Conservation (phyloP, 2,797 vertebrate genomes). For the Protonibea diacanthus region DNA sequence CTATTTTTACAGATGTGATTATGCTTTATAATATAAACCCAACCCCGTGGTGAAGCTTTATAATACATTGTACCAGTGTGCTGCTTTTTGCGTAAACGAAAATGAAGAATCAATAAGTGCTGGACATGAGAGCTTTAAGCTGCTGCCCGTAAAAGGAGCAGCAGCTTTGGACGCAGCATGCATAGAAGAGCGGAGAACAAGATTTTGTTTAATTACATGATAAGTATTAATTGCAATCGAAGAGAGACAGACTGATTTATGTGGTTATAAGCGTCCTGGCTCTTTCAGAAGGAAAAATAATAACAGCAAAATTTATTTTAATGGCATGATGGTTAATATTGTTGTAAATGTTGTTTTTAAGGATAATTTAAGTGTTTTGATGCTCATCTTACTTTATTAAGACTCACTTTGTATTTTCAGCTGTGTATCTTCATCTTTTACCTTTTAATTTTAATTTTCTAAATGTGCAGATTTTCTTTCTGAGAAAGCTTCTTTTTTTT, state of each 20-base stretch:
- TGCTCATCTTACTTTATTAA: not conserved
- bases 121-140: not conserved
- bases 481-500: not conserved
- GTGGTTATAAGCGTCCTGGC: conserved; percentile 2
- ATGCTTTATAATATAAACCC: conserved; percentile 8
- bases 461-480: conserved; percentile 3
- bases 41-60: not conserved
- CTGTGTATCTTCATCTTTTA: not conserved
- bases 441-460: not conserved
- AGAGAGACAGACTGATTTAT: conserved; percentile 20
- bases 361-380: conserved; percentile 16
- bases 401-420: conserved; percentile 7
- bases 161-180: not conserved
- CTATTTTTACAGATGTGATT: conserved; percentile 22
- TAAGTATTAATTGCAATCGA: conserved; percentile 53
- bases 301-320: not conserved
- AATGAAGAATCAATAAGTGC: conserved; percentile 58
- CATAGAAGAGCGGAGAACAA: not conserved
- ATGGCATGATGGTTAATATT: conserved; percentile 26
- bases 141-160: not conserved
- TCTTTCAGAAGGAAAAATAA: conserved; percentile 40
- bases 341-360: not conserved
- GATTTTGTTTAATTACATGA: conserved; percentile 30
- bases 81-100: conserved; percentile 49
- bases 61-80: conserved; percentile 24